phyloP scores from a whole-genome alignment of 2,797 vertebrate genomes.

The Anas capensis region DNA sequence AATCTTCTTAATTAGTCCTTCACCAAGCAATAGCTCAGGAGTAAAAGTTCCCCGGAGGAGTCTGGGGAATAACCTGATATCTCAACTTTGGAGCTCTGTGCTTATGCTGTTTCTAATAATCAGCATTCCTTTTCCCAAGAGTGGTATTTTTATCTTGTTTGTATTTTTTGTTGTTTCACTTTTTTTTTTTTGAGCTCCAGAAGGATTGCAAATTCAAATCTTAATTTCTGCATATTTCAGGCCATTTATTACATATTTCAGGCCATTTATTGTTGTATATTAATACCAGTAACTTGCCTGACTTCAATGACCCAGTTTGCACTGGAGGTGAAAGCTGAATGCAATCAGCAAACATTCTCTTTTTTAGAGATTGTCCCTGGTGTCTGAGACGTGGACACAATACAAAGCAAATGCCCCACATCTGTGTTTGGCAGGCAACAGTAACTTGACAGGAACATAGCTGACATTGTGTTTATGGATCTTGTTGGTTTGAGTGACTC shows the following conservation, averaged over 20 bases:
- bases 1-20: neutral
- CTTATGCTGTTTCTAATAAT: neutral
- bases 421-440: neutral
- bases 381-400: neutral
- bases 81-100: neutral
- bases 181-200: neutral
- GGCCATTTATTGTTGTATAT: neutral
- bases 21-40: neutral
- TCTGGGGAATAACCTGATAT: neutral
- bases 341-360: neutral
- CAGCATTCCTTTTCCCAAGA: neutral
- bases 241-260: neutral
- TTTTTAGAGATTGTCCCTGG: neutral
- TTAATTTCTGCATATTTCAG: neutral
- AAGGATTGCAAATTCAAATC: neutral
- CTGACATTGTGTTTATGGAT: neutral
- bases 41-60: neutral
- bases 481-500: fast-evolving
- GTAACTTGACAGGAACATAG: neutral
- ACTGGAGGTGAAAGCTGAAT: neutral
- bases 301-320: neutral
- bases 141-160: neutral
- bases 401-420: neutral
- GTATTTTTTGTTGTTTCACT: neutral
- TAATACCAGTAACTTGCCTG: neutral